Evolutionary conservation across 2,888 invertebrate genomes (phyloP), one percentile per base, ranked within the genome.

Genomic region (Cataglyphis rosenhaueri): DNA sequence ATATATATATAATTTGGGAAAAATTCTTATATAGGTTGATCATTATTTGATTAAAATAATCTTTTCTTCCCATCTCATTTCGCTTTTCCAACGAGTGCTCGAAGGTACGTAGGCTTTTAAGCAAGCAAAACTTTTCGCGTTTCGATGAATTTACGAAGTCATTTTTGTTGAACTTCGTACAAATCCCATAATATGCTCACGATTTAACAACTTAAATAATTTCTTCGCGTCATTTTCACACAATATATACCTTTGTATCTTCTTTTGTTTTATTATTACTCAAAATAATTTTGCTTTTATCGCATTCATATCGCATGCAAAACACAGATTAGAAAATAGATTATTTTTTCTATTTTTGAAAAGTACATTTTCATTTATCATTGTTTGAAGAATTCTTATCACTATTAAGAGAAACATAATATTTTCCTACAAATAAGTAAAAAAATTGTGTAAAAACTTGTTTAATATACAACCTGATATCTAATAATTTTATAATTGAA

Each of bases 181-280:
- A 5, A 44, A 76, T 52, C 2, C 25, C 25, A 66, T 18, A 52
- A 52, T 52, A 52, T 52, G 52, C 25, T 25, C 15, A 5, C 48
- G 15, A 12, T 44, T 76, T 57, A 57, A 52, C 15, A 52, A 76
- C 6, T 29, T n/a, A 21, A 41, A 76, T 66, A 41, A 66, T 66
- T 66, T 29, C 41, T 32, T 55, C 0, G 29, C 0, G 25, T 65
- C 64, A 41, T 10, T 21, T 41, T 41, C 6, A 65, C 25, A 25
- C 15, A 25, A 9, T 21, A 8, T 21, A 48, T 15, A 12, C 10
- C 25, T 76, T 66, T 38, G n/a, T 65, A n/a, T 55, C 12, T 18
- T 6, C 18, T 55, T 25, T 55, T 41, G 29, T 66, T 66, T 64
- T 18, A 18, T 35, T 32, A 15, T 48, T 32, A 44, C 8, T 18